These are phyloP conservation scores for Acrobasis repandana DNA, from an alignment of 2,888 invertebrate genomes.

Conservation along the genomic window DNA sequence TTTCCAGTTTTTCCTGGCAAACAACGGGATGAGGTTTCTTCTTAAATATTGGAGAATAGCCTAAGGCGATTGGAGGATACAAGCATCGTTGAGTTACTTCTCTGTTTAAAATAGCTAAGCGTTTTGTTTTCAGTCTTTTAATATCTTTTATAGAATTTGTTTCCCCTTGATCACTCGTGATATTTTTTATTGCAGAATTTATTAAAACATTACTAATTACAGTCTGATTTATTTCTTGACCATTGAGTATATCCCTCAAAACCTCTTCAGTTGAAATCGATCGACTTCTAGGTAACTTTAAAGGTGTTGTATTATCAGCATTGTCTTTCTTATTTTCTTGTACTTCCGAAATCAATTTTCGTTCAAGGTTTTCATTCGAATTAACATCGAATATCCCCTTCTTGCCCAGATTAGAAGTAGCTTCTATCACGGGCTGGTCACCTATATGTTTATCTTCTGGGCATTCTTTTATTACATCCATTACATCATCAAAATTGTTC, in stretches of 20 bases:
- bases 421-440: not conserved
- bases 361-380: conserved; percentile 40
- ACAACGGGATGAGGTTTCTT: conserved; percentile 12
- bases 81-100: conserved; percentile 44
- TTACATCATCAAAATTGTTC: not conserved
- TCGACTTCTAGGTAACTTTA: conserved; percentile 32
- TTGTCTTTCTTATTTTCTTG: conserved; percentile 49
- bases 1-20: not conserved
- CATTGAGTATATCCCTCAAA: conserved; percentile 33
- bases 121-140: conserved; percentile 52
- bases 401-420: conserved; percentile 24
- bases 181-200: not conserved
- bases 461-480: not conserved
- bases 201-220: not conserved
- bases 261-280: conserved; percentile 30
- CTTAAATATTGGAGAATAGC: conserved; percentile 46
- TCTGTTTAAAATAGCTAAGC: conserved; percentile 60
- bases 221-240: conserved; percentile 38
- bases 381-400: conserved; percentile 33
- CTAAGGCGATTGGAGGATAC: conserved; percentile 54
- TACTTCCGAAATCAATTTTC: conserved; percentile 56
- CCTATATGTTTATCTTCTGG: not conserved
- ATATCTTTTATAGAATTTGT: not conserved
- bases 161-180: not conserved
- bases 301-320: conserved; percentile 26